Evolutionary conservation across 2,888 invertebrate species (phyloP), one percentile per base, ranked within the genome.

Genomic region (Lycaena phlaeas): DNA sequence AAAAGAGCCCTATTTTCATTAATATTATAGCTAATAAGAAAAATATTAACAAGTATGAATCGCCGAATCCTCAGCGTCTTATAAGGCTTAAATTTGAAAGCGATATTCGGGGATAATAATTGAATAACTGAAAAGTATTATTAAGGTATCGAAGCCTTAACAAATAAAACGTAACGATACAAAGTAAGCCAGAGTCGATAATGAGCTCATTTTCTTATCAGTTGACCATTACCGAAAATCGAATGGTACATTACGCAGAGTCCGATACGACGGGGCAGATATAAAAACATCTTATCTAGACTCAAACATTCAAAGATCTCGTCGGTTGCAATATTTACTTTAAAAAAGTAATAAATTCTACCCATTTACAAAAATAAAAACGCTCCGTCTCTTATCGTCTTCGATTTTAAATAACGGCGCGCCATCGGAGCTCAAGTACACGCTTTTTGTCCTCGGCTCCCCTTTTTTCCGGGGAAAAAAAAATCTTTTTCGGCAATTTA

Each of bases 191-290:
- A 48, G 56, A 54, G 64, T 70, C 74, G 61, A 74, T 82, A 84
- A 82, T 73, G 81, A 79, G 70, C 54, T 79, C 81, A 73, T 84
- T 84, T 82, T 72, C 82, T 81, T 82, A 84, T 84, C 84, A 79
- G 77, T 76, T 84, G 82, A 82, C 84, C 84, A 79, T 84, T 84
- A 79, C 78, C 67, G 74, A 76, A 79, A 82, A 84, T 79, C 79
- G 82, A 82, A 79, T 70, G 70, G 68, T 66, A 73, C 78, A 81
- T 82, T 81, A 78, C 74, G 69, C 73, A 69, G 65, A 64, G 78
- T 79, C 81, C 82, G 71, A 77, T 68, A 64, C 50, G 63, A 61
- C 64, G 62, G 59, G 59, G 62, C 61, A 68, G 68, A 75, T 56
- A 82, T 78, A 81, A 82, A 81, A 79, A 70, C 66, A 68, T 63